Evolutionary conservation across 2,113 vertebrate species (phyloP).

Genomic region (Proterorhinus semilunaris): DNA sequence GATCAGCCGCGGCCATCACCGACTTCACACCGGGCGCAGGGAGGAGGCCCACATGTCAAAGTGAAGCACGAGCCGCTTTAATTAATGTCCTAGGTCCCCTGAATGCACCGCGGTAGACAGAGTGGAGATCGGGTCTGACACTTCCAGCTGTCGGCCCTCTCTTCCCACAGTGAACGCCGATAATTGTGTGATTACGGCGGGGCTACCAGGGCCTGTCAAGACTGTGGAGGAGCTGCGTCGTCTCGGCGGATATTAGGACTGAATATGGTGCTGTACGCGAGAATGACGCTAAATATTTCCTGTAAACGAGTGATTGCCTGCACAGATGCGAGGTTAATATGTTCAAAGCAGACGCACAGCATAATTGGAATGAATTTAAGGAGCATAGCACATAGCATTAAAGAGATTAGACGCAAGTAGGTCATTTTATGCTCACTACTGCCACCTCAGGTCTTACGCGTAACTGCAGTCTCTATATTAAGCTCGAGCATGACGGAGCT

Average conservation of each 20-base stretch:
- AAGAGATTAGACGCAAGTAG: too few relatives aligned
- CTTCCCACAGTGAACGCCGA: slow-evolving; percentile 11
- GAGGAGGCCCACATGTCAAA: slow-evolving; percentile 8
- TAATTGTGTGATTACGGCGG: slow-evolving; percentile 26
- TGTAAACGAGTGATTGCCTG: too few relatives aligned
- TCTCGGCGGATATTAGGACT: not conserved
- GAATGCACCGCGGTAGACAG: slow-evolving; percentile 14
- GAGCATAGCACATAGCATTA: too few relatives aligned
- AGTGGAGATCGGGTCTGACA: slow-evolving; percentile 21
- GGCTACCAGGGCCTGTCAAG: slow-evolving; percentile 5
- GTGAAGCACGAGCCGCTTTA: slow-evolving; percentile 17
- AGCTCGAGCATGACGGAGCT: too few relatives aligned
- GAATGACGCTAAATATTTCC: too few relatives aligned
- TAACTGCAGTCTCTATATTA: too few relatives aligned
- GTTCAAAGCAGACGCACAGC: too few relatives aligned
- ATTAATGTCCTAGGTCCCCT: slow-evolving; percentile 19
- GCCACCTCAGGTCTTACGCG: too few relatives aligned
- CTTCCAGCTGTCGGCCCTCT: slow-evolving; percentile 33
- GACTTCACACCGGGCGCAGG: not conserved
- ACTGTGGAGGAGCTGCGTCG: slow-evolving; percentile 15
- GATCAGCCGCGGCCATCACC: not conserved
- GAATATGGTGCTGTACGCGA: not conserved
- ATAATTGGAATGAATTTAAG: too few relatives aligned
- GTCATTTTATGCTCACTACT: too few relatives aligned
- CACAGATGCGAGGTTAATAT: too few relatives aligned